A percentile compares a stretch with the other conserved stretches of the same genome.
Conservation (phyloP, 2,113 vertebrate species). For the Dasyornis broadbenti region DNA sequence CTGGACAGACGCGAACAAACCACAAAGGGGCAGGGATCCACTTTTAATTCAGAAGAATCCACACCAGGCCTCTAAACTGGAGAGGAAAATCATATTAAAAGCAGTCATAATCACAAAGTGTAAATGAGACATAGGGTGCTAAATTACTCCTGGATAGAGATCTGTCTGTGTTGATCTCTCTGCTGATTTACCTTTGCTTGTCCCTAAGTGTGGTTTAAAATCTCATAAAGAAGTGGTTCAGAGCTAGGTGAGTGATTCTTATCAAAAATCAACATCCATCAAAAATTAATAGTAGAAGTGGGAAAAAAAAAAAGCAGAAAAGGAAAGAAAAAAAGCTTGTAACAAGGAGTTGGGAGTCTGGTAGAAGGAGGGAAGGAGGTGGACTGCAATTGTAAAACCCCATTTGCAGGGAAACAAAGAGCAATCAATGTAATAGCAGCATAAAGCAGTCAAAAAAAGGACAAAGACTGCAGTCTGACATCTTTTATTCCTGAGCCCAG, state of each 20-base stretch:
- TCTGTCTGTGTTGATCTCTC: background rate
- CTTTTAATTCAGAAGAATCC: slow-evolving; percentile 41
- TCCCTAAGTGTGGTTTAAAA: slow-evolving; percentile 12
- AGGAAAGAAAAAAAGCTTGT: background rate
- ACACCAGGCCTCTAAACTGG: slow-evolving; percentile 35
- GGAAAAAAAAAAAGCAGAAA: background rate
- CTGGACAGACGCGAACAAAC: slow-evolving; percentile 19
- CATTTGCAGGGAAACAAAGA: slow-evolving; percentile 40
- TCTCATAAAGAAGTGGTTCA: background rate
- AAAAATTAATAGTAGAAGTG: background rate
- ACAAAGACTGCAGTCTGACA: slow-evolving; percentile 15
- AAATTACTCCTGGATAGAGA: background rate
- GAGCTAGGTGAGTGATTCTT: background rate
- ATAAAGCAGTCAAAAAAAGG: slow-evolving; percentile 31
- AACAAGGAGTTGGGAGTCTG: background rate
- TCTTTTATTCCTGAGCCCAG: slow-evolving; percentile 17
- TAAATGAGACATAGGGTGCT: slow-evolving; percentile 2
- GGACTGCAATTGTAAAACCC: slow-evolving; percentile 12
- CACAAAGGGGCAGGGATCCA: background rate
- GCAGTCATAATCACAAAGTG: slow-evolving; percentile 22
- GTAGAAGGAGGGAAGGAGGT: background rate
- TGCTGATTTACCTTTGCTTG: slow-evolving; percentile 6
- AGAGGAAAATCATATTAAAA: slow-evolving; percentile 42
- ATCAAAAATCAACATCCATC: background rate
- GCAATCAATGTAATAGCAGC: slow-evolving; percentile 28